These are phyloP conservation scores for Nephila pilipes DNA, from an alignment of 1,140 invertebrate genomes.

Conservation along the genomic window DNA sequence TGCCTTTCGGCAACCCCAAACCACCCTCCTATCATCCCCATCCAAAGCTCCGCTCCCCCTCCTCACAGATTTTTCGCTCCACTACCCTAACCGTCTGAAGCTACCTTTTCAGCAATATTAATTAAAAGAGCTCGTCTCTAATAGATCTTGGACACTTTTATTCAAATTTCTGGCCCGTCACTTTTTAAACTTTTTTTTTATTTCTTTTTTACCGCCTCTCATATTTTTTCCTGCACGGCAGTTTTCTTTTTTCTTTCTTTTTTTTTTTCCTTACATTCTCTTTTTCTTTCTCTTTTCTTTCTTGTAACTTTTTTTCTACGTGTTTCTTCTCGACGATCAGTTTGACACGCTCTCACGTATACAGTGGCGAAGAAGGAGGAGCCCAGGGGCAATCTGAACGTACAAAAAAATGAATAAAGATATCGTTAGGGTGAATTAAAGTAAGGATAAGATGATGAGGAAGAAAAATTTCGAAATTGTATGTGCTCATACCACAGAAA, in stretches of 20 bases:
- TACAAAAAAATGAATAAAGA: not conserved
- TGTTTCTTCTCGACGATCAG: not conserved
- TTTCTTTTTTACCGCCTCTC: constrained; percentile 40
- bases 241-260: not conserved
- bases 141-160: constrained; percentile 72
- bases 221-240: constrained; percentile 17
- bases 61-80: not conserved
- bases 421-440: not conserved
- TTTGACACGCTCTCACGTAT: constrained; percentile 57
- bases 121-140: constrained; percentile 63
- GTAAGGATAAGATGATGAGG: too few species aligned
- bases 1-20: not conserved
- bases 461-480: too few species aligned
- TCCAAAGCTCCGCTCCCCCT: not conserved
- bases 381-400: not conserved
- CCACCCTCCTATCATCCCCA: not conserved
- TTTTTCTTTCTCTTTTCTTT: not conserved
- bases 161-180: constrained; percentile 64
- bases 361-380: not conserved
- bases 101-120: constrained; percentile 69
- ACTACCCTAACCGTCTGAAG: constrained; percentile 12
- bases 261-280: not conserved
- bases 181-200: constrained; percentile 43
- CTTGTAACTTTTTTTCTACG: not conserved
- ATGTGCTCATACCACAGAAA: too few species aligned